Evolutionary conservation across 2,888 invertebrate species (phyloP).

Genomic region (Polymixis flavicincta): DNA sequence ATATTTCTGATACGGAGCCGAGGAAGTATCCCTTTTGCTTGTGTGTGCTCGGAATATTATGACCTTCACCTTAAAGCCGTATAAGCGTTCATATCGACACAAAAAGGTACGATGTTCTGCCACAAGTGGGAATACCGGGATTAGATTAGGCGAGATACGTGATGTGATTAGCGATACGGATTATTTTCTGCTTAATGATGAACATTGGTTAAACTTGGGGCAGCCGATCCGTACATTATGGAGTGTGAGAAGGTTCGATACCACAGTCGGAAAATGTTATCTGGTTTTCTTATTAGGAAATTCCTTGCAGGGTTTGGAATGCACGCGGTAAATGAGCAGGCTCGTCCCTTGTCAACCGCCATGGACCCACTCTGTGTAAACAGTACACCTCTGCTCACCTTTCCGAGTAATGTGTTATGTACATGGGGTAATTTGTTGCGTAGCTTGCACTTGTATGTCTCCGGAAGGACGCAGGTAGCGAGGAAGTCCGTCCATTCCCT

Average conservation of each 20-base stretch:
- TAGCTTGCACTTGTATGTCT: slow-evolving; percentile 44
- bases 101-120: slow-evolving; percentile 64
- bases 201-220: slow-evolving; percentile 18
- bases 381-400: slow-evolving; percentile 1
- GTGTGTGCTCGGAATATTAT: slow-evolving; percentile 71
- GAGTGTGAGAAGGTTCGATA: slow-evolving; percentile 1
- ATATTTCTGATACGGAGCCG: slow-evolving; percentile 75
- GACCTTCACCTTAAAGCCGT: slow-evolving; percentile 64
- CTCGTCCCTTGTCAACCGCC: slow-evolving; percentile 43
- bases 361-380: slow-evolving; percentile 10
- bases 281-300: slow-evolving; percentile 39
- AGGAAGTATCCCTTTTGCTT: slow-evolving; percentile 72
- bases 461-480: slow-evolving; percentile 38
- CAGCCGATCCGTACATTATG: neutral
- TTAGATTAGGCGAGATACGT: slow-evolving; percentile 67
- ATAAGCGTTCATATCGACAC: slow-evolving; percentile 65
- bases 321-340: slow-evolving; percentile 35
- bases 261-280: slow-evolving; percentile 15
- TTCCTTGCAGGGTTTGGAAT: slow-evolving; percentile 38
- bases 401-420: slow-evolving; percentile 27
- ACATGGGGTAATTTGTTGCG: slow-evolving; percentile 43
- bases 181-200: slow-evolving; percentile 46
- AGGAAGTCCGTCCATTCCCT: slow-evolving; percentile 63
- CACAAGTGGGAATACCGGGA: slow-evolving; percentile 60
- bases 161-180: slow-evolving; percentile 64